Conservation (phyloP, 2,113 vertebrate species). For the Clarias magur region DNA sequence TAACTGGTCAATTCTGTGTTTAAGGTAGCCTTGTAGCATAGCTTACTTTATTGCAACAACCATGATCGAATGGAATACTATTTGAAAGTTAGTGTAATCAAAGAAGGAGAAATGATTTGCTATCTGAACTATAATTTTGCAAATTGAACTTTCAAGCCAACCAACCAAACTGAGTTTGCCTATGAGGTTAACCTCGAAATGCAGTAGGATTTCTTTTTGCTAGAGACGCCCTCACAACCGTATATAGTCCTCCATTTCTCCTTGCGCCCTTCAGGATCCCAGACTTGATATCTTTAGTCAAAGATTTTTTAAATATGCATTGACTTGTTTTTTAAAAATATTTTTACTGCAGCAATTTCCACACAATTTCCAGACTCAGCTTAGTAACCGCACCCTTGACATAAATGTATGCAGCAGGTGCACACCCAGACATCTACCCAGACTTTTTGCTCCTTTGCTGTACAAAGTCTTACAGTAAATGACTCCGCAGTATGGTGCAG, state of each 20-base stretch:
- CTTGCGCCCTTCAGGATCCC: background rate
- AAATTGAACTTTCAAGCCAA: background rate
- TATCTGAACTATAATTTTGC: background rate
- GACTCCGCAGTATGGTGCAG: background rate
- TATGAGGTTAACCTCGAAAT: background rate
- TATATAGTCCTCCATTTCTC: too few relatives aligned
- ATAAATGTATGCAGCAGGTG: constrained; percentile 68
- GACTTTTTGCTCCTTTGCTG: background rate
- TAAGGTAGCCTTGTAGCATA: background rate
- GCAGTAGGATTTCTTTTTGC: background rate
- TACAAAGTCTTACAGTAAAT: background rate
- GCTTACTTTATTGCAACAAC: background rate
- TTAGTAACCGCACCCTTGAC: background rate
- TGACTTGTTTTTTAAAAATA: background rate
- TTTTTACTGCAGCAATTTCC: too few relatives aligned
- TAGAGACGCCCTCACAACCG: too few relatives aligned
- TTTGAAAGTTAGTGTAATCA: background rate
- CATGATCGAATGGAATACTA: background rate
- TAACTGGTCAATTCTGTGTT: background rate
- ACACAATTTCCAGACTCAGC: background rate
- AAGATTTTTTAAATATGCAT: background rate
- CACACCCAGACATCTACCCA: background rate
- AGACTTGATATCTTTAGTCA: background rate
- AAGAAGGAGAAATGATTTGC: background rate
- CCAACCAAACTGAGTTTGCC: background rate